phyloP scores from a whole-genome alignment of 1,140 invertebrate species.

The Brachionus plicatilis region DNA sequence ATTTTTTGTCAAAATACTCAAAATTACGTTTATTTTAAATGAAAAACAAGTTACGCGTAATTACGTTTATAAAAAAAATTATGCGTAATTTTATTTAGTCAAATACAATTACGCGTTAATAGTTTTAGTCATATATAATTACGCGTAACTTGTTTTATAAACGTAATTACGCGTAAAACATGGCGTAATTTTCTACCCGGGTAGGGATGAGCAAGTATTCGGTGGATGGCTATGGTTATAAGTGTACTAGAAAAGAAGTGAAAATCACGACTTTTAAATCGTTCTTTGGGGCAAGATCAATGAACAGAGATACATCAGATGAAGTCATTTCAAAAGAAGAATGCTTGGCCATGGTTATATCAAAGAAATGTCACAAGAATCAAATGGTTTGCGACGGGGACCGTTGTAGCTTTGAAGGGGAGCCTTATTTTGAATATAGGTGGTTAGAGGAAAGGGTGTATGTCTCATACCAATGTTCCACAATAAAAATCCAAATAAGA shows the following conservation, averaged over 20 bases:
- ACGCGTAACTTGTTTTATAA: background rate
- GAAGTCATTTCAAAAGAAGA: background rate
- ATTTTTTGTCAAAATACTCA: background rate
- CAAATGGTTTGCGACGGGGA: background rate
- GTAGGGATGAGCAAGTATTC: background rate
- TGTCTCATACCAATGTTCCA: background rate
- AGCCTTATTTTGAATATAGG: background rate
- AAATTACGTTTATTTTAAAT: too few species aligned
- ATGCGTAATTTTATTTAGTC: background rate
- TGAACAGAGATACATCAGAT: background rate
- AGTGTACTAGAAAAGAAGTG: background rate
- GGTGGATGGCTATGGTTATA: background rate
- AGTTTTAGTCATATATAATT: too few species aligned
- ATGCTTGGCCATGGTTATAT: slow-evolving; percentile 19
- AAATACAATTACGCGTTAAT: too few species aligned
- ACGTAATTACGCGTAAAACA: background rate
- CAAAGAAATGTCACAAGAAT: slow-evolving; percentile 13
- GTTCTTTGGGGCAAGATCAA: slow-evolving; percentile 5
- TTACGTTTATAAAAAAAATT: background rate
- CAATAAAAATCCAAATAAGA: background rate
- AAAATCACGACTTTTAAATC: slow-evolving; percentile 12
- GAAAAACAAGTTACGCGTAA: background rate
- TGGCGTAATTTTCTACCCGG: background rate
- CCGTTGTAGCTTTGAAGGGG: background rate
- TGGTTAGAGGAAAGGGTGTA: background rate